Conservation (phyloP, 2,888 invertebrate species). For the Notodonta ziczac region DNA sequence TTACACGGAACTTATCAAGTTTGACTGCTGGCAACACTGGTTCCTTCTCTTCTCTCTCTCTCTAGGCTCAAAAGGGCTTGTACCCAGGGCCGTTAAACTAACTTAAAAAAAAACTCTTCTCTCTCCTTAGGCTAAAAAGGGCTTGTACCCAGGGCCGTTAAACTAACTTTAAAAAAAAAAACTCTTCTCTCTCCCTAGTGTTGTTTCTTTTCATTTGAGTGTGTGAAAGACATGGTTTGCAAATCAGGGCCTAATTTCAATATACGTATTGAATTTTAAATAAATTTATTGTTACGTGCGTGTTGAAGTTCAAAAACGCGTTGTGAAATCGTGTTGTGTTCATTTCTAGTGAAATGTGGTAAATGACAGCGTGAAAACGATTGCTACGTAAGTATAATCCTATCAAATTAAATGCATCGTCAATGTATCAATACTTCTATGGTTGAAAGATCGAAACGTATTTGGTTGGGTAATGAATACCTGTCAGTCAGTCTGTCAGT, state of each 20-base stretch:
- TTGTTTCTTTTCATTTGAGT: conserved; percentile 69
- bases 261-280: conserved; percentile 51
- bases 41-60: conserved; percentile 54
- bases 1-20: no score
- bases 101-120: no score
- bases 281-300: conserved; percentile 39
- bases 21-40: conserved; percentile 12
- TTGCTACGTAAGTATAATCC: conserved; percentile 79
- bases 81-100: no score
- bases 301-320: conserved; percentile 49
- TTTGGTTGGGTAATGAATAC: conserved; percentile 57
- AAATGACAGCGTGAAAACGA: conserved; percentile 80
- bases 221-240: conserved; percentile 62
- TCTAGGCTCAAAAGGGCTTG: no score
- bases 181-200: conserved; percentile 56
- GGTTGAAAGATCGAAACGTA: conserved; percentile 24
- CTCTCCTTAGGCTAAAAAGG: no score
- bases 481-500: conserved; percentile 49
- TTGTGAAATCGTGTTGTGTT: conserved; percentile 59
- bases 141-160: no score
- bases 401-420: conserved; percentile 48
- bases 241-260: conserved; percentile 59
- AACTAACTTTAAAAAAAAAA: no score
- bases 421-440: conserved; percentile 27
- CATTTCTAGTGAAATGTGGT: conserved; percentile 76